phyloP scores from a whole-genome alignment of 2,888 invertebrate genomes.

The Seira sanloemensis region DNA sequence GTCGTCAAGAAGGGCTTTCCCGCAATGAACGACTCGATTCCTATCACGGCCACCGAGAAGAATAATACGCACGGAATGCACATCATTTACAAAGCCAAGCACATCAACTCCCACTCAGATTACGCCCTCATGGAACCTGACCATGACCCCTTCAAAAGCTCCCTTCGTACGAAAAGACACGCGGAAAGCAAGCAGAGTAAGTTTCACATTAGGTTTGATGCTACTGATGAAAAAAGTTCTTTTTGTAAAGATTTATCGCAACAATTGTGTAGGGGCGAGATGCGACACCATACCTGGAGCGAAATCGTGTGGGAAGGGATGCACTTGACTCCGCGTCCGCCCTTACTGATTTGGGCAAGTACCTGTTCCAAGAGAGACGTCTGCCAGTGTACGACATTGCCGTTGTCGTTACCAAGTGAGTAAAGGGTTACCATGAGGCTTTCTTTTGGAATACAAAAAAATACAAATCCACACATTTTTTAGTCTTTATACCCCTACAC shows the following conservation, averaged over 20 bases:
- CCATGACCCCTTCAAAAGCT: slow-evolving; percentile 69
- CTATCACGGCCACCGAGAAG: slow-evolving; percentile 57
- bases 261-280: slow-evolving; percentile 89
- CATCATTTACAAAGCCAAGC: slow-evolving; percentile 72
- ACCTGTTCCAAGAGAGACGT: slow-evolving; percentile 94
- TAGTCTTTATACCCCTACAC: no score
- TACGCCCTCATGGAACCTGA: slow-evolving; percentile 73
- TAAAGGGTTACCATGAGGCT: slow-evolving; percentile 72
- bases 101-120: slow-evolving; percentile 72
- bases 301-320: slow-evolving; percentile 94
- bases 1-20: slow-evolving; percentile 73
- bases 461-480: no score
- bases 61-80: slow-evolving; percentile 73
- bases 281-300: slow-evolving; percentile 95
- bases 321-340: slow-evolving; percentile 97
- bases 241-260: background rate
- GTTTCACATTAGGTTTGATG: slow-evolving; percentile 75
- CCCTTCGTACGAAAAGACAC: slow-evolving; percentile 68
- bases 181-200: slow-evolving; percentile 81
- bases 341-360: slow-evolving; percentile 97
- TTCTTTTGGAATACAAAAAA: no score
- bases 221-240: background rate
- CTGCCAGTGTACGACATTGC: slow-evolving; percentile 97
- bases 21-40: slow-evolving; percentile 72
- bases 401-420: slow-evolving; percentile 97